Base-by-base conservation (phyloP, 2,113 vertebrate species). In the Colius striatus region DNA sequence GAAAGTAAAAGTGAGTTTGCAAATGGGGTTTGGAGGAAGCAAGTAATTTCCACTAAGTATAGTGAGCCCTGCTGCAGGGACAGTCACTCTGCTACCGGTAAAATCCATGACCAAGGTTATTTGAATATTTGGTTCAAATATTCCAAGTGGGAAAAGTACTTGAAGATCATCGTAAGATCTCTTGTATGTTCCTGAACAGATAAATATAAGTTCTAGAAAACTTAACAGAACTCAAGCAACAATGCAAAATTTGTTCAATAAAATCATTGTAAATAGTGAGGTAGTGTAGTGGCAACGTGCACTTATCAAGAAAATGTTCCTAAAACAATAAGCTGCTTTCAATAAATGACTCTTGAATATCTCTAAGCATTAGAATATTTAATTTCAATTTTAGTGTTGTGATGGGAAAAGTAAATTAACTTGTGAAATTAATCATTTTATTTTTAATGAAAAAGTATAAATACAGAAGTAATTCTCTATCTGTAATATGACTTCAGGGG, bases 391-490 rank as follows among this genome's bases (percentile, higher is more conserved):
- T 98, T 89, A 51, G 61, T 96, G 71, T 65, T 97, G 86, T 93
- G 95, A 96, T 47, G 38, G 96, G 93, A 77, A 97, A 92, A 97
- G 96, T 97, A 98, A 97, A 98, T 98, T 97, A 97, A 97, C 96
- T 97, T 97, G 92, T 96, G 93, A 97, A 98, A 98, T 98, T 98
- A 98, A 98, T 98, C 30, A 97, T 97, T 98, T 97, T 98, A 94
- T 98, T 97, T 97, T 97, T 97, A 98, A 98, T 98, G 95, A 97
- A 98, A 98, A 97, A 96, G 97, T 96, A 98, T 95, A 98, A 97
- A 98, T 98, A 98, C 77, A 97, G 94, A 96, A 96, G 83, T 80
- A 97, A 95, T 96, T 91, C 60, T 90, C 32, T 96, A 78, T 96
- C 90, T 97, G 78, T 97, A 97, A 96, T 96, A 95, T 96, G 89